phyloP scores from a whole-genome alignment of 2,797 vertebrate species.

The Vultur gryphus region DNA sequence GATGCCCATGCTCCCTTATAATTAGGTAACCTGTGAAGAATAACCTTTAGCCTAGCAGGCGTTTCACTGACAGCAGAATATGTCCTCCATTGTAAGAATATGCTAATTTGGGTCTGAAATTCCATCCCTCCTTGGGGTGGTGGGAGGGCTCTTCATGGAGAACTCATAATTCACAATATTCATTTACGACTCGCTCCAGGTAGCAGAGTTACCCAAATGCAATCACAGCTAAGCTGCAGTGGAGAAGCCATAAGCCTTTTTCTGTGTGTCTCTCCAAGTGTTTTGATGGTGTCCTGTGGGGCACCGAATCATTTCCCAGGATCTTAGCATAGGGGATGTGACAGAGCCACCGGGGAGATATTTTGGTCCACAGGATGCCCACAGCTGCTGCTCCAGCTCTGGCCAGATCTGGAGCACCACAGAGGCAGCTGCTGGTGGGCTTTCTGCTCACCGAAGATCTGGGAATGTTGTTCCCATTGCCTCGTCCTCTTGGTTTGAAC shows the following conservation, averaged over 20 bases:
- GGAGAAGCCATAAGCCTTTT: not conserved
- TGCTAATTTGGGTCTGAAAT: not conserved
- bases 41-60: not conserved
- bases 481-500: slow-evolving; percentile 15
- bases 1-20: not conserved
- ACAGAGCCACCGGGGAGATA: not conserved
- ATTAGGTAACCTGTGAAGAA: not conserved
- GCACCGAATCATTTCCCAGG: not conserved
- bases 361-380: not conserved
- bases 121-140: not conserved
- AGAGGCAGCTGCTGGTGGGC: not conserved
- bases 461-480: slow-evolving; percentile 8
- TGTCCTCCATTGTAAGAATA: not conserved
- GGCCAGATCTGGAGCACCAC: not conserved
- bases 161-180: not conserved
- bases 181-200: not conserved
- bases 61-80: not conserved
- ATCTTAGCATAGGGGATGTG: not conserved
- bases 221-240: not conserved
- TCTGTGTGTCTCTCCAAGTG: not conserved
- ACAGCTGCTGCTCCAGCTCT: not conserved
- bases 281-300: not conserved
- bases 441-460: not conserved
- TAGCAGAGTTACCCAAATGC: not conserved
- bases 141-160: not conserved